Evolutionary conservation across 2,113 vertebrate species (phyloP), one percentile per base, ranked within the genome.

Genomic region (Columbina picui): DNA sequence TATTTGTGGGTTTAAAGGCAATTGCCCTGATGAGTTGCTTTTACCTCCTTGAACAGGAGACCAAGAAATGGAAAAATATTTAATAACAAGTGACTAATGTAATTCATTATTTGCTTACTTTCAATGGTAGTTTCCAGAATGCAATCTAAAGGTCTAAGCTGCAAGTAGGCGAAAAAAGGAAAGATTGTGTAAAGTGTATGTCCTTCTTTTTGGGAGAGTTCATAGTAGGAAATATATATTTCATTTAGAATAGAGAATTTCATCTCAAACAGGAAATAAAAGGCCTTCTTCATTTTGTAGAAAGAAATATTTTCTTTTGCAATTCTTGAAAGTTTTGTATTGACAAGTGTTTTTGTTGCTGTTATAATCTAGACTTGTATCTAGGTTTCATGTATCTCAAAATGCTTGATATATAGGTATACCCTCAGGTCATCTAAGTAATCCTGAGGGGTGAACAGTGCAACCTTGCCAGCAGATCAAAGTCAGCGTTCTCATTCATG

Each of bases 401-500:
- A 9, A 47, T 60, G 25, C 13, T 16, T 83, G 36, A 11, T 7
- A 55, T n/a, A 9, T 29, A 70, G 34, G 7, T 5, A 12, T 27
- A 32, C 29, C 20, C 18, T 68, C 22, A 71, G 27, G 43, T 59
- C 47, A 73, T 47, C 26, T 59, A 39, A 79, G 25, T 61, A 49
- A 36, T 83, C 50, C 32, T 2, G 1, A 65, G 26, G 27, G 49
- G 73, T 45, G 55, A 85, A 38, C 23, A 69, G 23, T 39, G 14
- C 17, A 52, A 30, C 17, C 36, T n/a, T 43, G 36, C 49, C 50
- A 53, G 57, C 29, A 57, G 41, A 49, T 64, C 32, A 32, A 4
- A 34, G 29, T 29, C 41, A 38, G 32, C 1, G 0, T 29, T 92
- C n/a, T 39, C 6, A 11, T 68, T 52, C 12, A n/a, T 1, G 0